phyloP scores from a whole-genome alignment of 2,888 invertebrate species.

The Andrena flavipes region DNA sequence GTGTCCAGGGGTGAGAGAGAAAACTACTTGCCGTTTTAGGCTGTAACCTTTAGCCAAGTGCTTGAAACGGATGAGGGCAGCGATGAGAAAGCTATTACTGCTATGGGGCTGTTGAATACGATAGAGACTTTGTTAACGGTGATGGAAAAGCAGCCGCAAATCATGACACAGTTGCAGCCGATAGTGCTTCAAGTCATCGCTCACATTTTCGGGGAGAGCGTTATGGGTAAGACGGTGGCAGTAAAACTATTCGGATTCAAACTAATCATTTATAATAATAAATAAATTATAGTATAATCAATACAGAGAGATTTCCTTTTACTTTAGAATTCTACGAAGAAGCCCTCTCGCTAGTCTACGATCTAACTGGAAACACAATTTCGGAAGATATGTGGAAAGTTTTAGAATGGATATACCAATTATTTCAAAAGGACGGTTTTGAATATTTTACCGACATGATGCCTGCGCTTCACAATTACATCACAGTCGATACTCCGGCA shows the following conservation, averaged over 20 bases:
- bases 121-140: constrained; percentile 97
- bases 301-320: constrained; percentile 21
- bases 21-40: constrained; percentile 80
- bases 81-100: constrained; percentile 98
- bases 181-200: constrained; percentile 96
- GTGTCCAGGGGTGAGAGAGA: neutral
- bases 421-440: constrained; percentile 97
- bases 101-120: constrained; percentile 98
- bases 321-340: constrained; percentile 98
- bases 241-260: no score
- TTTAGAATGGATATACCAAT: constrained; percentile 93
- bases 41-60: constrained; percentile 91
- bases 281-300: neutral
- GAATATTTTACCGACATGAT: constrained; percentile 99
- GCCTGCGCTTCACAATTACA: constrained; percentile 99
- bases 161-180: constrained; percentile 95
- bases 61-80: constrained; percentile 94
- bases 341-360: constrained; percentile 96
- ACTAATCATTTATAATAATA: neutral
- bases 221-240: constrained; percentile 88
- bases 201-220: constrained; percentile 92
- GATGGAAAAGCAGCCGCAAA: constrained; percentile 94
- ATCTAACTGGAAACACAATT: constrained; percentile 94
- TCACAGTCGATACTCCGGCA: constrained; percentile 97
- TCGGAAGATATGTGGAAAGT: constrained; percentile 99